Conservation (phyloP, 2,113 vertebrate species). For the Ranitomeya imitator region DNA sequence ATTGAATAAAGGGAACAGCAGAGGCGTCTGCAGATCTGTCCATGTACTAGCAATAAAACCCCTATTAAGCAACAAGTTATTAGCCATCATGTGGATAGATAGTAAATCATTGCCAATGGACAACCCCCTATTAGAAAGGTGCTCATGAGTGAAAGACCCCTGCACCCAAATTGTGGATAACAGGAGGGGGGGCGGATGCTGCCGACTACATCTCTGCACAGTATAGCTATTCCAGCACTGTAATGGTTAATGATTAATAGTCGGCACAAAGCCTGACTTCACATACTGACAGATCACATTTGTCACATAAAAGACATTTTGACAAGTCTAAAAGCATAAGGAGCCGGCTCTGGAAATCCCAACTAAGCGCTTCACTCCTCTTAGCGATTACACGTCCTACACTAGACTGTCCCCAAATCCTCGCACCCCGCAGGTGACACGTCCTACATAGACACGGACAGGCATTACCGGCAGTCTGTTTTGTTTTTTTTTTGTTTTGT, state of each 20-base stretch:
- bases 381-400: neutral
- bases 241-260: neutral
- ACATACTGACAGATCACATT: constrained; percentile 20
- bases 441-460: neutral
- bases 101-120: too few species aligned
- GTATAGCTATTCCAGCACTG: neutral
- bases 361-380: neutral
- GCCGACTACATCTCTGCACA: neutral
- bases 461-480: neutral
- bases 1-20: too few species aligned
- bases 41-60: too few species aligned
- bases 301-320: constrained; percentile 1
- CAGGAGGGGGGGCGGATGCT: neutral
- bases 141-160: too few species aligned
- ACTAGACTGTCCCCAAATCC: neutral
- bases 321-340: constrained; percentile 26
- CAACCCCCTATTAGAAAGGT: too few species aligned
- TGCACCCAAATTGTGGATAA: too few species aligned
- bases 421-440: neutral
- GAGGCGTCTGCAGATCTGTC: too few species aligned
- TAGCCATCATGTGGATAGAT: too few species aligned
- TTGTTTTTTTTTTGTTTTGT: too few species aligned
- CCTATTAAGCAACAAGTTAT: too few species aligned
- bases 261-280: neutral
- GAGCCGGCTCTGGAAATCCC: neutral